Percentiles rank a stretch among this genome's conserved stretches.
Conservation (phyloP, 53 echinoderm and acorn worm species). For the Holothuria leucospilota region DNA sequence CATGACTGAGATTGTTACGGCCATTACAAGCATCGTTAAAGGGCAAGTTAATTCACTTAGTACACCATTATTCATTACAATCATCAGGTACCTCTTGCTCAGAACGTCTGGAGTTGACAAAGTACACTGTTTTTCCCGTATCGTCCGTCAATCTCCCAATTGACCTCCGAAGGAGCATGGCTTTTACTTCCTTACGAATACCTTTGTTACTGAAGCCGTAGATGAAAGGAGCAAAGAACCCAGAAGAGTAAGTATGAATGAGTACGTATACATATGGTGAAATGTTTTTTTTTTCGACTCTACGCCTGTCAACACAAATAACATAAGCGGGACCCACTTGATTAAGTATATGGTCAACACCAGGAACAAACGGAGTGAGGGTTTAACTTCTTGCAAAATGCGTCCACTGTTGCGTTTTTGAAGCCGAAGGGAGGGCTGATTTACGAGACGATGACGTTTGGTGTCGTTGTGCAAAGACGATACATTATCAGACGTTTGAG, state of each 20-base stretch:
- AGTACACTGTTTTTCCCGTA: no score
- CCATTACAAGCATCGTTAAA: no score
- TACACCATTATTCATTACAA: no score
- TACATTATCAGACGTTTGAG: no score
- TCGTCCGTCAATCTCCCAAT: no score
- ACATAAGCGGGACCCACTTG: background rate
- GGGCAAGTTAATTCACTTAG: no score
- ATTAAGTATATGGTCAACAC: background rate
- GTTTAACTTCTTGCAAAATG: background rate
- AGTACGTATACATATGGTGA: background rate
- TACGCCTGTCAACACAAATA: background rate
- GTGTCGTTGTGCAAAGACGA: no score
- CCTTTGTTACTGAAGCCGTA: conserved; percentile 11
- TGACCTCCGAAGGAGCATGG: background rate
- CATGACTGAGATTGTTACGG: no score
- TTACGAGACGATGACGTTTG: no score
- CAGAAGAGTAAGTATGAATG: background rate
- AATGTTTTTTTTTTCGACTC: background rate
- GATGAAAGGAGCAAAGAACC: background rate
- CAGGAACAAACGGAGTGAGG: background rate
- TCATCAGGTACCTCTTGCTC: no score
- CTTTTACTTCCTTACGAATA: background rate
- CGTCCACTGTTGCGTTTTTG: background rate
- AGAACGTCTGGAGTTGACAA: no score
- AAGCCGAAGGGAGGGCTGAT: no score